Percentiles rank a stretch among this genome's conserved stretches.
Conservation (phyloP, 2,797 vertebrate genomes). For the Malacoctenus gilli region DNA sequence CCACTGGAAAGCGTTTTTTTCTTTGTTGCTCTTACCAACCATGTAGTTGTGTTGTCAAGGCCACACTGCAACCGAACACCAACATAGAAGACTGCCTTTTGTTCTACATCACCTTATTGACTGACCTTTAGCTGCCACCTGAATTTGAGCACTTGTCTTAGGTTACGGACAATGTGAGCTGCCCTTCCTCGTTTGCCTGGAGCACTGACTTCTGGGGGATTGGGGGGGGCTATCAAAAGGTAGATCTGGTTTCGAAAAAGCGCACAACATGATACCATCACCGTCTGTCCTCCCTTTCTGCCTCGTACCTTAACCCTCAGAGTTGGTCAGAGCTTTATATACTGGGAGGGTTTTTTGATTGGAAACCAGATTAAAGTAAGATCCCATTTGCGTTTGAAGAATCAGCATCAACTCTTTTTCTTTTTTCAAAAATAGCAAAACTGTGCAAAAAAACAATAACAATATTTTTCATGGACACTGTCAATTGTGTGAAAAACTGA, state of each 20-base stretch:
- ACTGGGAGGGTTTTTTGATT: too few relatives aligned
- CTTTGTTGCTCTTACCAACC: conserved; percentile 52
- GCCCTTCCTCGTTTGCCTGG: conserved; percentile 58
- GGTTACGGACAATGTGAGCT: conserved; percentile 76
- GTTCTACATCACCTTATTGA: conserved; percentile 73
- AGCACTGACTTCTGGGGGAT: conserved; percentile 74
- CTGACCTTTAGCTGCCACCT: conserved; percentile 77
- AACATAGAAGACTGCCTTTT: conserved; percentile 65
- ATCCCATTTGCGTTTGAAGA: too few relatives aligned
- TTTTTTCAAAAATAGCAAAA: too few relatives aligned
- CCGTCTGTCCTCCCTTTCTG: conserved; percentile 43
- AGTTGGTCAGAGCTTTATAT: conserved; percentile 22
- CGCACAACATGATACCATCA: conserved; percentile 66
- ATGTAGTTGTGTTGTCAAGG: conserved; percentile 45
- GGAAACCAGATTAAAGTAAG: too few relatives aligned
- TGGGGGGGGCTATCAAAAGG: conserved; percentile 63
- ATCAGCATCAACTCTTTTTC: too few relatives aligned
- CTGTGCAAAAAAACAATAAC: too few relatives aligned
- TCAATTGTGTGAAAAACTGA: too few relatives aligned
- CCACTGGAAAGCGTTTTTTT: conserved; percentile 42
- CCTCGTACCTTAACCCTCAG: conserved; percentile 52
- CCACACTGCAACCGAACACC: conserved; percentile 63
- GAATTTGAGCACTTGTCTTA: conserved; percentile 66
- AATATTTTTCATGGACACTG: too few relatives aligned
- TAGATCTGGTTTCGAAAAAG: conserved; percentile 73